These are phyloP conservation scores for Leuciscus waleckii DNA, from an alignment of 2,797 vertebrate genomes.

Conservation along the genomic window DNA sequence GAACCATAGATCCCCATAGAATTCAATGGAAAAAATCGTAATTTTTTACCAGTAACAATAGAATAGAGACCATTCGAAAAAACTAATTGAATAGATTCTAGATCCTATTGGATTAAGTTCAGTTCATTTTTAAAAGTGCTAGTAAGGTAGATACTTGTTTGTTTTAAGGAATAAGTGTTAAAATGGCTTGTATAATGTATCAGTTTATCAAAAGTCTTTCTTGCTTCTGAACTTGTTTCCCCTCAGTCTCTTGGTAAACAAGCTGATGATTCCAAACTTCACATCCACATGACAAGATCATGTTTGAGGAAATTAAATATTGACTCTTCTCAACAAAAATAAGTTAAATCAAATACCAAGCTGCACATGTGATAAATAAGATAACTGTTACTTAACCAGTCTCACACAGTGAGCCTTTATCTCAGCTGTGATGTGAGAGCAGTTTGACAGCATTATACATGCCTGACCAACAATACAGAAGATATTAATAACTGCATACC, in stretches of 20 bases:
- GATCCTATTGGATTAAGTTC: not conserved
- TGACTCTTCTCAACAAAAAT: not conserved
- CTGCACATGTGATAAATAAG: not conserved
- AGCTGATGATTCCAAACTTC: not conserved
- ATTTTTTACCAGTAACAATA: not conserved
- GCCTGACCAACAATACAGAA: not conserved
- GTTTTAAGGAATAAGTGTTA: not conserved
- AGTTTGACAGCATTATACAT: not conserved
- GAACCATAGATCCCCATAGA: not conserved
- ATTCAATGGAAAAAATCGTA: not conserved
- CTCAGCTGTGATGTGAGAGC: not conserved
- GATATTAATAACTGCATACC: not conserved
- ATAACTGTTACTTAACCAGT: not conserved
- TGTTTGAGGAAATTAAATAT: conserved; percentile 30
- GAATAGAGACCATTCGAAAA: not conserved
- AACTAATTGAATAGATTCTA: not conserved
- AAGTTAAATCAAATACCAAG: conserved; percentile 10
- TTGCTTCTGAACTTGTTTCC: not conserved
- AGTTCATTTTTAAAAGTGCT: not conserved
- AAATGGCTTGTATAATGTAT: not conserved
- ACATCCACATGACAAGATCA: conserved; percentile 3
- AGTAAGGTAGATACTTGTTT: not conserved
- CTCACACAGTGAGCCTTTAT: not conserved
- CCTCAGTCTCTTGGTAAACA: not conserved
- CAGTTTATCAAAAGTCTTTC: not conserved